Conservation (phyloP, 2,888 invertebrate species). For the Polydesmus complanatus region DNA sequence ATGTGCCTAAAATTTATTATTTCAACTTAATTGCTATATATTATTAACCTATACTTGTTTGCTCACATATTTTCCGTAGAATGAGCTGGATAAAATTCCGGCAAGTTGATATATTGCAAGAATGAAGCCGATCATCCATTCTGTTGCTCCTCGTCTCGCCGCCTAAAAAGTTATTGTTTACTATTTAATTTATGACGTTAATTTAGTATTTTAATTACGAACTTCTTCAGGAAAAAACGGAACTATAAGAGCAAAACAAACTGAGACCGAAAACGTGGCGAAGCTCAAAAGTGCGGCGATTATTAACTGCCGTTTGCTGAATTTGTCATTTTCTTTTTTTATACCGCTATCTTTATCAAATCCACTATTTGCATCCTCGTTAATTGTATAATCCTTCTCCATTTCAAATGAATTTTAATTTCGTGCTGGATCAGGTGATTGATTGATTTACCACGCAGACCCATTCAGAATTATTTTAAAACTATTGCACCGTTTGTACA, state of each 20-base stretch:
- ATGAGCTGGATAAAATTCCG: not conserved
- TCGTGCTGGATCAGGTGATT: too few relatives aligned
- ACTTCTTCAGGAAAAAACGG: conserved; percentile 12
- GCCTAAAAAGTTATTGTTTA: conserved; percentile 3
- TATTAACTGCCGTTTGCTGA: not conserved
- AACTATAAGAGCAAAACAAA: not conserved
- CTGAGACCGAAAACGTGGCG: not conserved
- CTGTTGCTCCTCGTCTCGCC: not conserved
- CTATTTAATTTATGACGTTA: not conserved
- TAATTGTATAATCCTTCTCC: too few relatives aligned
- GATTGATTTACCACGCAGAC: too few relatives aligned
- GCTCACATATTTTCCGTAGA: conserved; percentile 6
- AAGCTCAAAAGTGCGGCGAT: not conserved
- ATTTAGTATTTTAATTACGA: not conserved
- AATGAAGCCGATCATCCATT: conserved; percentile 7
- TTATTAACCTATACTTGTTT: not conserved
- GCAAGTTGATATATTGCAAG: conserved; percentile 5
- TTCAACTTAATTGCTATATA: not conserved
- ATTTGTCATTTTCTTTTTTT: too few relatives aligned
- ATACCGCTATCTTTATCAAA: too few relatives aligned
- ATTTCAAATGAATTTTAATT: too few relatives aligned
- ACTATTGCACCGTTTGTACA: too few relatives aligned
- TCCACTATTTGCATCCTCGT: too few relatives aligned
- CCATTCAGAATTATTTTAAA: too few relatives aligned
- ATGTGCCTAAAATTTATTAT: not conserved